Conservation (phyloP, 2,888 invertebrate genomes). For the Tiliacea aurago region DNA sequence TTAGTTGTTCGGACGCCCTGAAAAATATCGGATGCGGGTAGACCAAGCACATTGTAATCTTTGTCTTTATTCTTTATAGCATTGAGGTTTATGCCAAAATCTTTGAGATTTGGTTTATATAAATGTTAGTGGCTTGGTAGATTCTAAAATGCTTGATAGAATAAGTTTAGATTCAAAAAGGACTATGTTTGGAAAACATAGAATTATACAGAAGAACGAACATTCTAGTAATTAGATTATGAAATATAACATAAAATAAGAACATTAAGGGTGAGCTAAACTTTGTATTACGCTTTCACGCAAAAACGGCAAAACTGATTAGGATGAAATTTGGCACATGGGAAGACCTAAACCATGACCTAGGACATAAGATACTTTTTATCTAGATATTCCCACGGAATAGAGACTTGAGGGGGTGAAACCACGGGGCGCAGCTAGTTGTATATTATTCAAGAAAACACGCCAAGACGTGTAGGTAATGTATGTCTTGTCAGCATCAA, state of each 20-base stretch:
- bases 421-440: no score
- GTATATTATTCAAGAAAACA: not conserved
- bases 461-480: not conserved
- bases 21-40: constrained; percentile 44
- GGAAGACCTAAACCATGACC: no score
- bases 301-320: no score
- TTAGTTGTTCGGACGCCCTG: not conserved
- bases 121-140: not conserved
- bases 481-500: constrained; percentile 4
- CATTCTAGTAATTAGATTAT: no score
- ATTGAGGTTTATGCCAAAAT: not conserved
- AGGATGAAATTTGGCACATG: no score
- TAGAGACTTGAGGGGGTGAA: no score
- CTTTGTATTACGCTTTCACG: no score
- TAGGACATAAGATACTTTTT: no score
- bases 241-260: no score
- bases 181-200: not conserved
- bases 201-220: not conserved
- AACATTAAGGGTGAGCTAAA: no score
- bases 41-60: constrained; percentile 26
- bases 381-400: no score
- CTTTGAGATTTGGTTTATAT: not conserved
- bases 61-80: constrained; percentile 2
- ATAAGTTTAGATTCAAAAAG: not conserved
- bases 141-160: not conserved